phyloP scores from a whole-genome alignment of 2,797 vertebrate genomes.

The Graptemys geographica region DNA sequence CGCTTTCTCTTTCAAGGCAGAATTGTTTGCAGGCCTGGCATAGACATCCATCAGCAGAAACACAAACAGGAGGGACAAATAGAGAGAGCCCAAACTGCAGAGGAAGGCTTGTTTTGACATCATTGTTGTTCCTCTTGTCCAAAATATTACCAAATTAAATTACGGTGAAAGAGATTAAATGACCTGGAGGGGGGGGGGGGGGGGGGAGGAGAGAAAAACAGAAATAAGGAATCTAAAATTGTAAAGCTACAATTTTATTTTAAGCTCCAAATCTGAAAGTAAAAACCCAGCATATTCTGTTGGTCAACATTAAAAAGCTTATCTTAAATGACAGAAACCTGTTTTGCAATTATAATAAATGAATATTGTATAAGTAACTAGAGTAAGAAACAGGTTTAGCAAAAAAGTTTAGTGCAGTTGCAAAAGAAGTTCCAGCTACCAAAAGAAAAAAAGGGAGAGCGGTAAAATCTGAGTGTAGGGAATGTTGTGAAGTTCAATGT shows the following conservation, averaged over 20 bases:
- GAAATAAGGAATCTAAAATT: background rate
- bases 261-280: background rate
- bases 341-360: background rate
- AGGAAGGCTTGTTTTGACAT: constrained; percentile 73
- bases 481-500: background rate
- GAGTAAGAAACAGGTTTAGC: background rate
- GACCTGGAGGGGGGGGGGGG: background rate
- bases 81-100: constrained; percentile 74
- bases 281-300: background rate
- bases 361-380: background rate
- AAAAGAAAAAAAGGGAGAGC: background rate
- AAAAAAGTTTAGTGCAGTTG: background rate
- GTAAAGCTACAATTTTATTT: background rate
- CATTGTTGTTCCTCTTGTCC: constrained; percentile 67
- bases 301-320: background rate
- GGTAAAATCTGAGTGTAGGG: background rate
- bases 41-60: constrained; percentile 81
- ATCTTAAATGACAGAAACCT: background rate
- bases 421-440: background rate
- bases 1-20: constrained; percentile 84
- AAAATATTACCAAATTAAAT: background rate
- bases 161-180: background rate
- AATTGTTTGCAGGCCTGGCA: constrained; percentile 92
- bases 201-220: background rate
- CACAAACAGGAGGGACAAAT: constrained; percentile 81